Evolutionary conservation across 2,888 invertebrate species (phyloP), one percentile per base, ranked within the genome.

Genomic region (Orgyia antiqua): DNA sequence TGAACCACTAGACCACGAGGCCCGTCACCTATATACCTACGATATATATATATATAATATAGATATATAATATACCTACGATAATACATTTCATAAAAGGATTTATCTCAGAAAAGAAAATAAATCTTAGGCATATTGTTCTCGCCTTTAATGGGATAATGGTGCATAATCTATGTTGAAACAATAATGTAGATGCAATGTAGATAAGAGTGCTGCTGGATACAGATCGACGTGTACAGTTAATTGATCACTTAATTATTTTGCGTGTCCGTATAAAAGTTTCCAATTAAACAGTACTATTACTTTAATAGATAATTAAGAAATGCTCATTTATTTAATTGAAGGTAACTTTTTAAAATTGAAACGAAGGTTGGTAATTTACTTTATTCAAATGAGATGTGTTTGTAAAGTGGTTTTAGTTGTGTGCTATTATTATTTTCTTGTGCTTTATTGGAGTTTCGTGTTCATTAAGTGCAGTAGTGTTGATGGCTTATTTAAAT

Each of bases 161-260:
- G 35, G 32, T 39, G 40, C 52, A 52, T 64, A 62, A 45, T 68
- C 64, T 67, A 56, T 67, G 64, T 46, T 40, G 36, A 44, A 54
- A 68, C 66, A 63, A 60, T 60, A 63, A 60, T 67, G 72, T 70
- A 67, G 75, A 74, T 73, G 64, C 45, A 35, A 46, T 23, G 44
- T 31, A 53, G 76, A 75, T 76, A 76, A 67, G 42, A 42, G 52
- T 40, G 51, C 68, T 66, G 63, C 63, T 67, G 60, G 64, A 66
- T 68, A 68, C 58, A 66, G 65, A 61, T 65, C 68, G 66, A 51
- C 66, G 62, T 74, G 73, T 77, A 69, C 63, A 50, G 72, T 76
- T 79, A 84, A 83, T 84, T 79, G 78, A 82, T 75, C 76, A 73
- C 80, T 80, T 80, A 77, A 82, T 82, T 80, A 82, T 80, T 79